A percentile compares a stretch with the other conserved stretches of the same genome.
These are phyloP conservation scores for Platichthys stellatus DNA, from an alignment of 2,113 vertebrate species.

Conservation along the genomic window DNA sequence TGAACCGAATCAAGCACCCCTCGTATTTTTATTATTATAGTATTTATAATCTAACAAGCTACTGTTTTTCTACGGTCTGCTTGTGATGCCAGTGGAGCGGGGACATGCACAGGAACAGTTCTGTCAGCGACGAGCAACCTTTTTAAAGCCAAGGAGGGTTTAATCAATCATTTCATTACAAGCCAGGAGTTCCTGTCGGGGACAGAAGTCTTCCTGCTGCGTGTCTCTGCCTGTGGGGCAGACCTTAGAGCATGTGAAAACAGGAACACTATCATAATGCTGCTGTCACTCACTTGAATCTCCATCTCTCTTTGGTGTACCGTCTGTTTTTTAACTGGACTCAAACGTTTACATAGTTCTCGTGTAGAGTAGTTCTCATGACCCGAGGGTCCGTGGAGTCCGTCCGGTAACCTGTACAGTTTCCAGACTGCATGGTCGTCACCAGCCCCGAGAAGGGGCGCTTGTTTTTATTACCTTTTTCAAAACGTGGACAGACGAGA, in stretches of 20 bases:
- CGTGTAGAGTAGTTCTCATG: slow-evolving; percentile 22
- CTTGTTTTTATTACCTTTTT: slow-evolving; percentile 11
- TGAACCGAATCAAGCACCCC: slow-evolving; percentile 42
- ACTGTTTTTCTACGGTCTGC: slow-evolving; percentile 74
- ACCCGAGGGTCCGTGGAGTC: slow-evolving; percentile 12
- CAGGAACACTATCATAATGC: slow-evolving; percentile 61
- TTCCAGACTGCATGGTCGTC: slow-evolving; percentile 62
- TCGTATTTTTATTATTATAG: slow-evolving; percentile 57
- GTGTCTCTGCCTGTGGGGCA: slow-evolving; percentile 40
- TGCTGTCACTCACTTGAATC: slow-evolving; percentile 64
- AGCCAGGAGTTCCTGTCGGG: background rate
- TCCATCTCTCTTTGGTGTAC: slow-evolving; percentile 42
- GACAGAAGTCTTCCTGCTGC: slow-evolving; percentile 1
- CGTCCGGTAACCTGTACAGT: slow-evolving; percentile 59
- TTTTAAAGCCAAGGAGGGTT: slow-evolving; percentile 53
- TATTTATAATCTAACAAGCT: slow-evolving; percentile 62
- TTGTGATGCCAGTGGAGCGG: slow-evolving; percentile 38
- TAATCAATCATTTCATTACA: background rate
- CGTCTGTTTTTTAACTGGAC: slow-evolving; percentile 27
- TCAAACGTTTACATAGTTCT: slow-evolving; percentile 49
- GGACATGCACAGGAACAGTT: slow-evolving; percentile 37
- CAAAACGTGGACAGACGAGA: background rate
- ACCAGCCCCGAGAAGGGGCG: slow-evolving; percentile 29
- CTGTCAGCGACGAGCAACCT: background rate
- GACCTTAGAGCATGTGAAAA: slow-evolving; percentile 76